Conservation (phyloP, 2,797 vertebrate genomes). For the Peromyscus nudipes region DNA sequence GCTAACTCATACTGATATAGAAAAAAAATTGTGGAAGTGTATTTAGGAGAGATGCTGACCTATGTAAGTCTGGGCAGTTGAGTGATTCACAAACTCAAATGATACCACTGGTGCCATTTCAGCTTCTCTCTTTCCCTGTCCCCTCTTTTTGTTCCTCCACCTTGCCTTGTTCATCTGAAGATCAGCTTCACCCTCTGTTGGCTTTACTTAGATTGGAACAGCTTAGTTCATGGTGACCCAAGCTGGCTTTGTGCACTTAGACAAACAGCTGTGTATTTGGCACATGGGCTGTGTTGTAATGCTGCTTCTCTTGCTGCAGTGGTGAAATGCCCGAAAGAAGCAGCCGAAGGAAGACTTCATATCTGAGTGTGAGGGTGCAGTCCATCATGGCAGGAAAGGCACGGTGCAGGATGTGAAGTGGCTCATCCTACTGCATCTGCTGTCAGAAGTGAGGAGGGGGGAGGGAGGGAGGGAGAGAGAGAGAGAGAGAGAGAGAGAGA, state of each 20-base stretch:
- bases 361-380: not conserved
- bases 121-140: no score
- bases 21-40: not conserved
- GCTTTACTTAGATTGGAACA: not conserved
- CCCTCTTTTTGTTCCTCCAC: rapidly evolving
- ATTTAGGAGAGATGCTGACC: not conserved
- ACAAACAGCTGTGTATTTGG: not conserved
- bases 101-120: not conserved
- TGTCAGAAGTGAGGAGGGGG: not conserved
- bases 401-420: not conserved
- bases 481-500: not conserved
- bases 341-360: not conserved
- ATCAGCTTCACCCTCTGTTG: not conserved
- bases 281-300: not conserved
- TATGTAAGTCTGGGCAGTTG: not conserved
- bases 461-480: not conserved
- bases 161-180: not conserved
- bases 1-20: not conserved
- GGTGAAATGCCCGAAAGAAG: not conserved
- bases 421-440: not conserved
- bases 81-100: not conserved
- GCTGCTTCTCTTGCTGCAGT: not conserved
- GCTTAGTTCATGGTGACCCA: not conserved
- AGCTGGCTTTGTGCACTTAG: not conserved
- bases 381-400: not conserved